Percentiles rank a stretch among this genome's conserved stretches.
phyloP scores from a whole-genome alignment of 2,113 vertebrate genomes.

The Sorex fumeus region DNA sequence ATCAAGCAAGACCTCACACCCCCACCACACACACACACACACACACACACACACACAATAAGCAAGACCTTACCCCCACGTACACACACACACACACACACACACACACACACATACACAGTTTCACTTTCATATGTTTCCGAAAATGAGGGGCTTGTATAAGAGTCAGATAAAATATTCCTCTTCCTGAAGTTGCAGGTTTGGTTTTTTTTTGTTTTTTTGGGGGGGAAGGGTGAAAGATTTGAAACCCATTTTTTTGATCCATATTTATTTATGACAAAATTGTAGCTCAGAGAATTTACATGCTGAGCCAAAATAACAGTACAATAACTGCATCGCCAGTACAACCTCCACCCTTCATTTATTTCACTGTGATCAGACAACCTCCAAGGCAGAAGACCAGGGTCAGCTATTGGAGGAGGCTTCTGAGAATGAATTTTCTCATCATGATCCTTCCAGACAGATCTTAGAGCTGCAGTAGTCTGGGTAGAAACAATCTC shows the following conservation, averaged over 20 bases:
- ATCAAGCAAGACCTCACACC: too few species aligned
- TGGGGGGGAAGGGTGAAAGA: neutral
- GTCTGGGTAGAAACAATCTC: neutral
- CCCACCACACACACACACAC: too few species aligned
- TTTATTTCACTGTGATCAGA: neutral
- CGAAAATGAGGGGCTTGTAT: neutral
- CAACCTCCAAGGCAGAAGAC: neutral
- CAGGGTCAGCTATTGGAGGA: accelerated
- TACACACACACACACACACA: too few species aligned
- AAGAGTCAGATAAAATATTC: conserved; percentile 25
- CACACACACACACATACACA: too few species aligned
- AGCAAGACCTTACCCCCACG: too few species aligned
- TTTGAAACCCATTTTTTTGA: neutral
- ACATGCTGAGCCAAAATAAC: neutral
- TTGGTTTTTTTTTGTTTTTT: too few species aligned
- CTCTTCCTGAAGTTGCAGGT: neutral
- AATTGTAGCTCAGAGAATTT: neutral
- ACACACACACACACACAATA: too few species aligned
- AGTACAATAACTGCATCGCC: neutral
- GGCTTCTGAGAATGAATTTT: neutral
- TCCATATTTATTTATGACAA: neutral
- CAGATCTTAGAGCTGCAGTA: neutral
- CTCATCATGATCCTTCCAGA: neutral
- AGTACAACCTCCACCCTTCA: neutral
- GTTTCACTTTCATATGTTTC: neutral